Percentiles rank a stretch among this genome's conserved stretches.
Evolutionary conservation across 2,797 vertebrate genomes (phyloP).

Genomic region (Microctenopoma lineatum): DNA sequence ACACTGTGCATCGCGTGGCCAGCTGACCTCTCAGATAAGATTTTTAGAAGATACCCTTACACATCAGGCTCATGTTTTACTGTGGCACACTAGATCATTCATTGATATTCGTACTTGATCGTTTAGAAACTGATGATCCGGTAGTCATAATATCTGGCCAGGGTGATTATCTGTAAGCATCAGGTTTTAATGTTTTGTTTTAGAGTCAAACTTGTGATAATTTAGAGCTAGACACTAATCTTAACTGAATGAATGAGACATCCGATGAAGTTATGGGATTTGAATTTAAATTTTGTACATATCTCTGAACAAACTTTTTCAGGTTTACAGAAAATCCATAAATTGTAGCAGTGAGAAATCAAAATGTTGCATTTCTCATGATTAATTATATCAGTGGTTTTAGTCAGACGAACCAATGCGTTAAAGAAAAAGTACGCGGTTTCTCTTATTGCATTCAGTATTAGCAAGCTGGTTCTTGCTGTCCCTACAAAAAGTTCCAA

Average conservation of each 20-base stretch:
- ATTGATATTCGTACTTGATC: constrained; percentile 16
- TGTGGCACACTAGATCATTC: constrained; percentile 5
- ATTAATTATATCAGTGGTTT: constrained; percentile 19
- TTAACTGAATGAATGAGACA: constrained; percentile 15
- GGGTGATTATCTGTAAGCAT: constrained; percentile 36
- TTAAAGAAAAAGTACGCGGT: constrained; percentile 22
- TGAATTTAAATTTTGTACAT: constrained; percentile 16
- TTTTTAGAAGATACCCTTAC: constrained; percentile 14
- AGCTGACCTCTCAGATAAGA: constrained; percentile 41
- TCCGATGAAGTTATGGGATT: constrained; percentile 12
- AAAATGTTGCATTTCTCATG: constrained; percentile 15
- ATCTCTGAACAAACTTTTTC: constrained; percentile 32
- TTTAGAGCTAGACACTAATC: constrained; percentile 47
- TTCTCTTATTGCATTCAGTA: constrained; percentile 55
- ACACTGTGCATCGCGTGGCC: constrained; percentile 51
- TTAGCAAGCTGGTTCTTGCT: constrained; percentile 99
- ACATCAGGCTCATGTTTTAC: constrained; percentile 7
- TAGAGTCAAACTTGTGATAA: constrained; percentile 46
- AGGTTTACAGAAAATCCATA: constrained; percentile 57
- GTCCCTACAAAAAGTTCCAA: constrained; percentile 79
- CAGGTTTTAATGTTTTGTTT: constrained; percentile 42
- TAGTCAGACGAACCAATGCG: constrained; percentile 16
- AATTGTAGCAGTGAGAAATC: constrained; percentile 51
- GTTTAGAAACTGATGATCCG: constrained; percentile 15
- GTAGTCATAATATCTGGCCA: constrained; percentile 28